These are phyloP conservation scores for Petroica traversi DNA, from an alignment of 2,113 vertebrate species.

Conservation along the genomic window DNA sequence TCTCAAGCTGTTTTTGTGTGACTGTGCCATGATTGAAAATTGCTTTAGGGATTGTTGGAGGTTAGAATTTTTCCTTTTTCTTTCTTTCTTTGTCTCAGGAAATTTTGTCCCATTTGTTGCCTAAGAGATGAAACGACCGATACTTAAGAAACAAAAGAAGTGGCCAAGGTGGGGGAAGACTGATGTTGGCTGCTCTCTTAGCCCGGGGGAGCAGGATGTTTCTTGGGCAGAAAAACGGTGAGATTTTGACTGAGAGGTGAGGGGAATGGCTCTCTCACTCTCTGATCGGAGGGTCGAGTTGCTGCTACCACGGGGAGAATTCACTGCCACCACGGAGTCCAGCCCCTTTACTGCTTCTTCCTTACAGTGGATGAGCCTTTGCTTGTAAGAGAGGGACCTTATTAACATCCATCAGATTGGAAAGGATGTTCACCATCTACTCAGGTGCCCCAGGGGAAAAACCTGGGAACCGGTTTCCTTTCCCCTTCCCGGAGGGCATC, in stretches of 20 bases:
- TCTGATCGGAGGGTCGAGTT: fast-evolving
- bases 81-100: background rate
- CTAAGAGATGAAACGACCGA: background rate
- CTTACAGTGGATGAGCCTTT: background rate
- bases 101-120: background rate
- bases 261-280: background rate
- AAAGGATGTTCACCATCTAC: background rate
- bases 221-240: no score
- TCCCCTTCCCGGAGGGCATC: fast-evolving
- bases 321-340: background rate
- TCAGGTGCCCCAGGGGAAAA: background rate
- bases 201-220: no score
- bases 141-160: background rate
- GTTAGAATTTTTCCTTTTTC: background rate
- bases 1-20: background rate
- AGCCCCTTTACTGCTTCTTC: background rate
- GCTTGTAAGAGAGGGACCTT: background rate
- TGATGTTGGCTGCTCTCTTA: background rate
- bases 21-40: background rate
- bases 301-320: background rate
- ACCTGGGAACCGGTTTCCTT: background rate
- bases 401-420: background rate
- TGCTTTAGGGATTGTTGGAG: background rate
- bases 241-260: background rate
- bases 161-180: background rate